These are phyloP conservation scores for Bos javanicus DNA, from an alignment of 2,113 vertebrate species.

Conservation along the genomic window DNA sequence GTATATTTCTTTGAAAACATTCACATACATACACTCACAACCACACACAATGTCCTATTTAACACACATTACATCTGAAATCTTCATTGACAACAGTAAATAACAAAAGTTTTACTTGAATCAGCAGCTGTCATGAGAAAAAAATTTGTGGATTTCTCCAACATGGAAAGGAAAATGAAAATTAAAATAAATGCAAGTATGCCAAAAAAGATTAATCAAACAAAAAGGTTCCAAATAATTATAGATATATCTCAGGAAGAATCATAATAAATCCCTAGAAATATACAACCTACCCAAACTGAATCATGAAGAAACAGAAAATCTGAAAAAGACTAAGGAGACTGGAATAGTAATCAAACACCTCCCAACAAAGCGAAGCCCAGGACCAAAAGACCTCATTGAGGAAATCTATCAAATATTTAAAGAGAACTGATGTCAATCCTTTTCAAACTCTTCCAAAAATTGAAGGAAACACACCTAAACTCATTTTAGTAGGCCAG, in stretches of 20 bases:
- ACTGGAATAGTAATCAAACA: not conserved
- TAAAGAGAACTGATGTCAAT: not conserved
- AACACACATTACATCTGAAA: not conserved
- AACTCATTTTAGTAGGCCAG: not conserved
- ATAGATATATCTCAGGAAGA: not conserved
- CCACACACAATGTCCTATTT: not conserved
- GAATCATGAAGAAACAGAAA: not conserved
- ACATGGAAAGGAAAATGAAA: not conserved
- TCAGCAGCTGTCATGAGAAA: not conserved
- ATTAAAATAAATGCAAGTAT: not conserved
- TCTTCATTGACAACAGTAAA: not conserved
- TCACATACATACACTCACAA: not conserved
- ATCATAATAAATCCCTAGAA: not conserved
- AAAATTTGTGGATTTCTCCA: not conserved
- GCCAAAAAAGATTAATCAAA: not conserved
- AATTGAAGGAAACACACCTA: not conserved
- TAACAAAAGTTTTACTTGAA: not conserved
- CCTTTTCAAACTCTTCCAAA: not conserved
- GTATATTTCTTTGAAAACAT: not conserved
- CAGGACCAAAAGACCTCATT: not conserved
- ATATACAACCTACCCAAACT: not conserved
- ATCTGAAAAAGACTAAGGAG: not conserved
- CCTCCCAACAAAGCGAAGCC: not conserved
- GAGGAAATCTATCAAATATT: not conserved
- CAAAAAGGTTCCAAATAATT: not conserved